Base-by-base conservation (phyloP, 1,140 invertebrate genomes). In the Drosophila persimilis region DNA sequence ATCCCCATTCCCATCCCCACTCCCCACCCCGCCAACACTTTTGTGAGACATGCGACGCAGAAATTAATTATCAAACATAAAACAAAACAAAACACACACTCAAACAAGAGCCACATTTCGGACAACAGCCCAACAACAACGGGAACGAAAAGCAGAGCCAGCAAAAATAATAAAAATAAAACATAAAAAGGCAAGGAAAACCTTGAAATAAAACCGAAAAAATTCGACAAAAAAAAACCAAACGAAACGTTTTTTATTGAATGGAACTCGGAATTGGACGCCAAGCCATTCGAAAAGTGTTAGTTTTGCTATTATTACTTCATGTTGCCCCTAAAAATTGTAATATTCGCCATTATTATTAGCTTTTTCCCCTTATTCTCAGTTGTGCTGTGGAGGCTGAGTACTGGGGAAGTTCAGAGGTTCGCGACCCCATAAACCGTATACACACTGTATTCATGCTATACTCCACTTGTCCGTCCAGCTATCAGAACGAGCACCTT, bases 11-110 rank as follows among this genome's bases (percentile, higher is more conserved):
- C 3, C 35, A 39, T 11, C 11, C 31, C 31, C 9, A 11, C 31
- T 3, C 1, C 31, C 9, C 9, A 3, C 35, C 9, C 11, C 35
- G 35, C 11, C 9, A 39, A 13, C 35, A 13, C 11, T 17, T 17
- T 2, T 51, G 31, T 17, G 31, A 47, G 46, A 39, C 46, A 57
- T 48, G 35, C 26, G 43, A 56, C 44, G 61, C n/a, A 8, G 45
- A 69, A 69, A 69, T 69, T 57, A 69, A 69, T 69, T 69, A 69
- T 69, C 64, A 35, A 69, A 69, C 63, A 69, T 57, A 31, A 47
- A 64, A 48, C 46, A 67, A 35, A 31, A 69, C 41, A 66, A 26
- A 47, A 50, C 44, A 47, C 29, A 45, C 29, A 29, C 35, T 31
- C 29, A 41, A 31, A 20, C 31, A 59, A 60, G 15, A 22, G 13